These are phyloP conservation scores for Chironomus striatipennis DNA, from an alignment of 1,140 invertebrate species.

Conservation along the genomic window DNA sequence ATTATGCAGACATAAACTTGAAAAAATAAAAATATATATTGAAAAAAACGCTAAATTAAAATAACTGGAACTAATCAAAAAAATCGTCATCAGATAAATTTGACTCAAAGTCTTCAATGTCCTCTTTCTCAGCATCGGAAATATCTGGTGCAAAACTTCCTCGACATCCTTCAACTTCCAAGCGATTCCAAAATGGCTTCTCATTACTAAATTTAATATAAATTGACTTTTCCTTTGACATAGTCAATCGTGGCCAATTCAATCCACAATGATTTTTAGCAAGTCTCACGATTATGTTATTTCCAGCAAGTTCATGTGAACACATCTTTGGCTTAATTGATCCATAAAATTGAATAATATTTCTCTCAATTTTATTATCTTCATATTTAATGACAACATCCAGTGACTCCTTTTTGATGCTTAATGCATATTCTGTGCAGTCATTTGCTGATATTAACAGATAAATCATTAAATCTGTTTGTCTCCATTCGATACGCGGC, in stretches of 20 bases:
- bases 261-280: neutral
- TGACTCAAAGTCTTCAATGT: neutral
- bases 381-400: neutral
- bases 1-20: too few relatives aligned
- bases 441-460: neutral
- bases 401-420: neutral
- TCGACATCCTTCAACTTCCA: too few relatives aligned
- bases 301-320: neutral
- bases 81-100: neutral
- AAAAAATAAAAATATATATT: too few relatives aligned
- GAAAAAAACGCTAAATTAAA: neutral
- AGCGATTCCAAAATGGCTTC: too few relatives aligned
- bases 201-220: neutral
- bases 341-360: neutral
- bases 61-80: neutral
- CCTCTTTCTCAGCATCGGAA: neutral
- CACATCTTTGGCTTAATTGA: neutral
- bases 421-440: neutral
- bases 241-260: neutral
- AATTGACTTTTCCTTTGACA: neutral
- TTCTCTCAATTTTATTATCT: neutral
- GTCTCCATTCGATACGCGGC: neutral
- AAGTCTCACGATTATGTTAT: neutral
- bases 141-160: too few relatives aligned
- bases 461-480: neutral